Base-by-base conservation (phyloP, 2,797 vertebrate genomes). In the Silurus lanzhouensis region DNA sequence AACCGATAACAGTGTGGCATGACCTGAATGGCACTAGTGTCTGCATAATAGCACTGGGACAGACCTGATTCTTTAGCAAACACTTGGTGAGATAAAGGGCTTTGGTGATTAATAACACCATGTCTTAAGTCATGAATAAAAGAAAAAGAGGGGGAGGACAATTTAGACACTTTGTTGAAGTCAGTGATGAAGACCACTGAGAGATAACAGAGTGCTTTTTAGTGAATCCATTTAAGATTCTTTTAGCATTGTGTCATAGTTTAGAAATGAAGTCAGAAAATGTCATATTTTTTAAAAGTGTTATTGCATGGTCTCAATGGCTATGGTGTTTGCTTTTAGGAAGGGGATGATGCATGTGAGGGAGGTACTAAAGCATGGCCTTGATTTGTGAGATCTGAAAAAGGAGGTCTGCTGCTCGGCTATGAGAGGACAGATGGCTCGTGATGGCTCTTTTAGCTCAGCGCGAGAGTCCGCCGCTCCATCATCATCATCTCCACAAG, bases 381-480 rank as follows among this genome's bases (percentile, higher is more conserved):
- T 78, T 88, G 84, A 81, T 90, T 90, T 88, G 87, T 84, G 79
- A 84, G 85, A 85, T 85, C 77, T 67, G 79, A 83, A 83, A 87
- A 85, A 68, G 70, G 71, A 86, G 74, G 84, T 60, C 84, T 83
- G 58, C 84, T 86, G 75, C 88, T 82, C 70, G 20, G 60, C 83
- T 82, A 76, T 63, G 83, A 84, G 80, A 83, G 86, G 89, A 87
- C 89, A 90, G 89, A 90, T 90, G 89, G 89, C 83, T 86, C 82
- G 60, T 90, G 84, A 90, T 90, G 87, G 88, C 89, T 88, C 89
- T 90, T 89, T 83, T 86, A 83, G 83, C 87, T 89, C 76, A 84
- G 84, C 57, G 79, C 81, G 80, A 88, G 85, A 89, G 87, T 84
- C 88, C 85, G 79, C 76, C 64, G 84, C 86, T 87, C 81, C 80